Evolutionary conservation across 2,888 invertebrate species (phyloP), one percentile per base, ranked within the genome.

Genomic region (Keiferia lycopersicella): DNA sequence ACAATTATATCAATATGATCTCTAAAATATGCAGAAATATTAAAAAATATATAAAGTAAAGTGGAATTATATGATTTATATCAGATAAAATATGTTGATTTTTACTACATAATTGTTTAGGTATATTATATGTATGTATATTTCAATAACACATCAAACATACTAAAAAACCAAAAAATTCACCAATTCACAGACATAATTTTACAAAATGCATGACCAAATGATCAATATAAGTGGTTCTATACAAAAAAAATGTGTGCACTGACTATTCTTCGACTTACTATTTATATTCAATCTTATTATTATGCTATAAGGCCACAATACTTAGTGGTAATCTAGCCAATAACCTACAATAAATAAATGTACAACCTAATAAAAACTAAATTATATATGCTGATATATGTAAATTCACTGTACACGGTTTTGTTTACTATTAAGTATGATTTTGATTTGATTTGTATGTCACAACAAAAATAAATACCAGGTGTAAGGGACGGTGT

Each of bases 271-370:
- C 14, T 14, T 41, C 14, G 41, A 41, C 41, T 41, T 14, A 41
- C 41, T 41, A 51, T 11, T 50, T 50, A 50, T 20, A 45, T 48
- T 48, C 18, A 7, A 48, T 18, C 18, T 48, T 48, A 48, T 3
- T 48, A 2, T 48, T 11, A n/a, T n/a, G n/a, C 1, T 51, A 51
- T 20, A 51, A 51, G 51, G 51, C 51, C 57, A 57, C 34, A 57
- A 30, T 57, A 34, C 6, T 57, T 2, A 57, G 57, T 57, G 34
- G 57, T 57, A 34, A 57, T 6, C 34, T 20, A 20, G 26, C n/a
- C 22, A 30, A 30, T 56, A 20, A 51, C 6, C 2, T 56, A 56
- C 22, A 38, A 16, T 22, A 30, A 57, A 38, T 38, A 51, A 57
- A 38, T 10, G 18, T 56, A 57, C 26, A 51, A 41, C 41, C 41